Evolutionary conservation across 92 coral and sea anemone genomes (phyloP).

Genomic region (Actinostola sp.): DNA sequence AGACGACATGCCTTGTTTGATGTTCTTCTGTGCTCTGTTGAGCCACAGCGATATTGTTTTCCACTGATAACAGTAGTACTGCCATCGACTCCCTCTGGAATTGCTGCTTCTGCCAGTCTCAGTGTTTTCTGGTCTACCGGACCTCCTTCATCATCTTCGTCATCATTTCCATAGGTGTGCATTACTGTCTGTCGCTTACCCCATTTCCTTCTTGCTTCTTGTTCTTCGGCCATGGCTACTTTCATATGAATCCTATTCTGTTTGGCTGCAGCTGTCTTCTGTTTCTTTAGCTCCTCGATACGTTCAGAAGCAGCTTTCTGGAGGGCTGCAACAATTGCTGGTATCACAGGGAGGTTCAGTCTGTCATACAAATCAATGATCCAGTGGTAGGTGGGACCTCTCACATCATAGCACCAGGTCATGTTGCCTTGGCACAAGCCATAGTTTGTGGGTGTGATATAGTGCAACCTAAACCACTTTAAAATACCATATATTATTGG

Average conservation of each 20-base stretch:
- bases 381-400: slow-evolving; percentile 57
- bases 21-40: not conserved
- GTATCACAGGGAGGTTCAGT: slow-evolving; percentile 57
- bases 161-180: slow-evolving; percentile 54
- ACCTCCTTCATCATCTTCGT: slow-evolving; percentile 12
- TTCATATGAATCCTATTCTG: slow-evolving; percentile 31
- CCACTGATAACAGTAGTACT: slow-evolving; percentile 12
- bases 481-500: not conserved
- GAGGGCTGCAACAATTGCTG: slow-evolving; percentile 46
- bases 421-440: slow-evolving; percentile 67
- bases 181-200: slow-evolving; percentile 38
- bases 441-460: slow-evolving; percentile 60
- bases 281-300: not conserved
- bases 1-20: slow-evolving; percentile 14
- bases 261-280: slow-evolving; percentile 19
- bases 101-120: not conserved
- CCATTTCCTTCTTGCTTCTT: slow-evolving; percentile 60
- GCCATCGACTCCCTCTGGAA: not conserved
- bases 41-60: slow-evolving; percentile 17
- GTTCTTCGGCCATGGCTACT: slow-evolving; percentile 54
- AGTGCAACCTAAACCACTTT: slow-evolving; percentile 51
- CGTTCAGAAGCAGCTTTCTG: slow-evolving; percentile 31
- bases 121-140: not conserved
- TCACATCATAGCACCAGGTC: slow-evolving; percentile 46
- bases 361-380: slow-evolving; percentile 53